These are phyloP conservation scores for Desmophyllum pertusum DNA, from an alignment of 92 coral and sea anemone species.

Conservation along the genomic window DNA sequence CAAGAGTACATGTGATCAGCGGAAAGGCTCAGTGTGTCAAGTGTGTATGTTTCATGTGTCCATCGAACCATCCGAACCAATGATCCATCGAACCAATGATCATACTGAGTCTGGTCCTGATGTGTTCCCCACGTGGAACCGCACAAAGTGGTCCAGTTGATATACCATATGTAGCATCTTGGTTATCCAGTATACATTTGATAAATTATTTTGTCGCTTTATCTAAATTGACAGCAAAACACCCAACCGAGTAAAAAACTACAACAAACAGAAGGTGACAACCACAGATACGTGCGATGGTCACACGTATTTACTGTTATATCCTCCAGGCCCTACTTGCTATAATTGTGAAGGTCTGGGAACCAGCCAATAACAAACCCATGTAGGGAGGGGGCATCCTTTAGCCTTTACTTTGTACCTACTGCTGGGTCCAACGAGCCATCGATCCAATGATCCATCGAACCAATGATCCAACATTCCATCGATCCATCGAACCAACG, in stretches of 20 bases:
- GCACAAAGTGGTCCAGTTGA: constrained; percentile 42
- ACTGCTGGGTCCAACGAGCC: not conserved
- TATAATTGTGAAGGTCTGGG: too few species aligned
- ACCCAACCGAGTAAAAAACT: constrained; percentile 20
- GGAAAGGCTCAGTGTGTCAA: too few species aligned
- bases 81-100: not conserved
- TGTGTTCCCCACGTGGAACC: too few species aligned
- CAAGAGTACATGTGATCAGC: not conserved
- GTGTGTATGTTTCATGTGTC: constrained; percentile 6
- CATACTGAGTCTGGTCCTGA: constrained; percentile 29
- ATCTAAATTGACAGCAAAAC: constrained; percentile 30
- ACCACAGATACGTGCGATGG: constrained; percentile 16
- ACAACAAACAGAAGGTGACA: constrained; percentile 33
- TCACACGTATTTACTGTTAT: too few species aligned
- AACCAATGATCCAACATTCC: too few species aligned
- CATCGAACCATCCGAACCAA: not conserved
- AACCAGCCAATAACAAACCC: too few species aligned
- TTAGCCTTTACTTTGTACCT: too few species aligned
- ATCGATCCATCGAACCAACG: too few species aligned
- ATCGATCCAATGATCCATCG: too few species aligned
- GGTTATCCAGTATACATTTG: constrained; percentile 29
- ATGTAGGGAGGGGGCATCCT: too few species aligned
- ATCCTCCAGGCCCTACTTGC: too few species aligned
- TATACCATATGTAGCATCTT: constrained; percentile 8
- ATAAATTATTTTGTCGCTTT: constrained; percentile 40